phyloP scores from a whole-genome alignment of 2,797 vertebrate species.

The Scarus forsteni region DNA sequence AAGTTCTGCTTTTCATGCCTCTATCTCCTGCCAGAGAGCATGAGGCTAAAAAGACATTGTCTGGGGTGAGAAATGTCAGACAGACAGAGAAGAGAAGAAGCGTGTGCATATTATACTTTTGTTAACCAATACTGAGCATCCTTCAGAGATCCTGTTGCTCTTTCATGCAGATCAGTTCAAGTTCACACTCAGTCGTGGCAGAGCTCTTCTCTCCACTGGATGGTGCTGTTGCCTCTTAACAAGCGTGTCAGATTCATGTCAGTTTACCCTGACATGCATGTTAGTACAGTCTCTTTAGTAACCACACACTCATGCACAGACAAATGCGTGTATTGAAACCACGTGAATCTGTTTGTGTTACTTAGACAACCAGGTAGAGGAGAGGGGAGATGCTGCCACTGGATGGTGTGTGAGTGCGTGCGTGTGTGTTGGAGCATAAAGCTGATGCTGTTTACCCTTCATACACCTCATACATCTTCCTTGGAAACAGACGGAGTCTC shows the following conservation, averaged over 20 bases:
- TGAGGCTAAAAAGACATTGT: too few relatives aligned
- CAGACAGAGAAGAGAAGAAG: too few relatives aligned
- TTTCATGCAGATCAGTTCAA: background rate
- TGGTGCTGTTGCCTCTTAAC: constrained; percentile 47
- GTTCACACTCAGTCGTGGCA: background rate
- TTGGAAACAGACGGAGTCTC: constrained; percentile 13
- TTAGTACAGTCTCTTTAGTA: background rate
- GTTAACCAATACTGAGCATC: too few relatives aligned
- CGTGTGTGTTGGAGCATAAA: background rate
- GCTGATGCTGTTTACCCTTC: constrained; percentile 27
- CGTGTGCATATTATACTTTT: too few relatives aligned
- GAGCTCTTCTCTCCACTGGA: constrained; percentile 41
- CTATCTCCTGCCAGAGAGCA: too few relatives aligned
- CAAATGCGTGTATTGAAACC: background rate
- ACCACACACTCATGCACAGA: background rate
- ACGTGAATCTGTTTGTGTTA: constrained; percentile 1
- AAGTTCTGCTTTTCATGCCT: too few relatives aligned
- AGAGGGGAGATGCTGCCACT: background rate
- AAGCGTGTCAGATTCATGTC: background rate
- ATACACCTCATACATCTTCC: constrained; percentile 29
- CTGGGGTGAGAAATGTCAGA: too few relatives aligned
- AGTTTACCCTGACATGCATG: background rate
- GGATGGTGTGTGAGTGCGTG: background rate
- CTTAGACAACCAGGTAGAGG: background rate
- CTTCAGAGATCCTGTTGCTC: background rate